Evolutionary conservation across 2,888 invertebrate species (phyloP), one percentile per base, ranked within the genome.

Genomic region (Drosophila monieri): DNA sequence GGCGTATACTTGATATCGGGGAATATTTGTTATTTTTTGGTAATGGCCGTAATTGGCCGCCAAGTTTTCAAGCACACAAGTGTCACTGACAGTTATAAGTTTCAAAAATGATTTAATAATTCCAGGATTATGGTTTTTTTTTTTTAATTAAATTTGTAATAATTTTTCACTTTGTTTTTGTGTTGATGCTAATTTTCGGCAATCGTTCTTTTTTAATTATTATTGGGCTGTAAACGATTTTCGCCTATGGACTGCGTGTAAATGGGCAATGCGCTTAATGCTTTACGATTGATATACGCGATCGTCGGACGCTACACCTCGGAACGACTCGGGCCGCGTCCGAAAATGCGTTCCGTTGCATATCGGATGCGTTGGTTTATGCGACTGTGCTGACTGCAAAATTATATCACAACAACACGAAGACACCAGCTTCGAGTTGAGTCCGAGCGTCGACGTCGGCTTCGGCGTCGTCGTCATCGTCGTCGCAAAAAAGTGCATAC

Each of bases 331-430:
- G 91, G 90, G 90, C 89, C 91, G 91, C 91, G 91, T 91, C 92
- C 92, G 91, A 91, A 91, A 91, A 91, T 91, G 90, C 91, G 91
- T 91, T 91, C 90, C 91, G 91, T 90, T 92, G 91, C 91, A 92
- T 91, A 90, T 91, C 90, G 91, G 89, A 91, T 91, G 91, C 91
- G 90, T 91, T 91, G 91, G 90, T 90, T 91, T 90, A 90, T 91
- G 90, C 91, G 91, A 92, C 92, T 92, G 89, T 32, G 32, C 83
- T 87, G 89, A 88, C 89, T 85, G 81, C 88, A 90, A 90, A 90
- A 90, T 90, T 90, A 90, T 90, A 91, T 89, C 90, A 90, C 90
- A 91, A 89, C 89, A 89, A 89, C 89, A 81, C 77, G 83, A 83
- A 85, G 85, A 77, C 80, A 51, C 53, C 66, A 68, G 69, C 52